A percentile compares a stretch with the other conserved stretches of the same genome.
These are phyloP conservation scores for Psophia crepitans DNA, from an alignment of 2,113 vertebrate species.

Conservation along the genomic window DNA sequence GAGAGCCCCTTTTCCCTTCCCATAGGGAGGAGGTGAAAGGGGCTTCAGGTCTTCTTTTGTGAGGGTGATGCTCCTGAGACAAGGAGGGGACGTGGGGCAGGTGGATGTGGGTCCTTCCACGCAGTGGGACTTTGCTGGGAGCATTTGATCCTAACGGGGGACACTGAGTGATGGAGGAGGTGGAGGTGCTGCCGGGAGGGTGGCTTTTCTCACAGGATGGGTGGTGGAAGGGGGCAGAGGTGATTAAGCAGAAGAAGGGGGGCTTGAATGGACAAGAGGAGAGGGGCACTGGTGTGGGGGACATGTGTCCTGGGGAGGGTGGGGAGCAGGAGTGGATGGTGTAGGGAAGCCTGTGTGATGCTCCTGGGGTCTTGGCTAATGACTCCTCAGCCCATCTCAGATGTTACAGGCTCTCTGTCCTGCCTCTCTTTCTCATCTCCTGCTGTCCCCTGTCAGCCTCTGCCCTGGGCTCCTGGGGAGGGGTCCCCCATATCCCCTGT, in stretches of 20 bases:
- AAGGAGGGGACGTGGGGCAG: background rate
- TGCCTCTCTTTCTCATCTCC: background rate
- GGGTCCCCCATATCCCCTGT: background rate
- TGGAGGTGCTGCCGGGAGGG: background rate
- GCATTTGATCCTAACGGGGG: rapidly evolving
- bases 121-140: too few relatives aligned
- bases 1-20: background rate
- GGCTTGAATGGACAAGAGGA: background rate
- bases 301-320: background rate
- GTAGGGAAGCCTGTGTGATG: background rate
- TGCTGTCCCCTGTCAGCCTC: background rate
- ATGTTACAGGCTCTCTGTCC: background rate
- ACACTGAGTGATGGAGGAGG: background rate
- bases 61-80: background rate
- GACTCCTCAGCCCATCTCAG: rapidly evolving
- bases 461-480: background rate
- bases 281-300: background rate
- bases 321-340: too few relatives aligned
- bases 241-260: background rate
- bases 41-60: background rate
- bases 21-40: background rate
- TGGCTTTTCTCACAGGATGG: background rate
- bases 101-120: background rate
- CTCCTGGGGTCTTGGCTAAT: background rate
- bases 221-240: background rate